Evolutionary conservation across 2,113 vertebrate species (phyloP).

Genomic region (Mungos mungo): DNA sequence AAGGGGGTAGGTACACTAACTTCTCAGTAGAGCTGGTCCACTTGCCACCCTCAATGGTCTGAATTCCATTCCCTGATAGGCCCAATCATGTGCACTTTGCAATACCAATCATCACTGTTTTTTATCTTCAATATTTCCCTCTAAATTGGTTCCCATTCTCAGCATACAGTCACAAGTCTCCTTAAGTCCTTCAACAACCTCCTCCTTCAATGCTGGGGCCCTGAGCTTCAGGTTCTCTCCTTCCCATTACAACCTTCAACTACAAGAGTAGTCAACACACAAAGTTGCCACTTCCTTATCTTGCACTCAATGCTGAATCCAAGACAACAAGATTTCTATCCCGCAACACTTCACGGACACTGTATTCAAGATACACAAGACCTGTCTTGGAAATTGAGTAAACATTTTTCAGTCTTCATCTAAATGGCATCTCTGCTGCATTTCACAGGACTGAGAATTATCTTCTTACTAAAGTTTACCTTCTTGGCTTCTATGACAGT

Average conservation of each 20-base stretch:
- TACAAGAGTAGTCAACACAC: background rate
- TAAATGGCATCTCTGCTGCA: background rate
- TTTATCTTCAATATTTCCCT: background rate
- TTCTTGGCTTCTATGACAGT: background rate
- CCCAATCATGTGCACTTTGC: background rate
- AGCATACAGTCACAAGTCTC: background rate
- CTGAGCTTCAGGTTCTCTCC: background rate
- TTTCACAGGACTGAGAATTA: background rate
- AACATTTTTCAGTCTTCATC: background rate
- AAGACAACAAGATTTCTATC: background rate
- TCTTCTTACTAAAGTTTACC: background rate
- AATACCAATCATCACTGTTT: background rate
- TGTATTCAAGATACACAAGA: background rate
- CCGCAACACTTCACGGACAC: background rate
- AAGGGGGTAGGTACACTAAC: background rate
- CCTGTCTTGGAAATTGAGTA: background rate
- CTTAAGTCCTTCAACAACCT: background rate
- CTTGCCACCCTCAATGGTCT: background rate
- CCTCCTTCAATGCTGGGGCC: background rate
- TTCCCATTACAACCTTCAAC: background rate
- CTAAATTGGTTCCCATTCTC: background rate
- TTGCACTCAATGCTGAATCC: background rate
- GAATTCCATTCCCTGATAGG: background rate
- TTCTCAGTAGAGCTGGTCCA: background rate
- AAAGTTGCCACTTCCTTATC: background rate